Evolutionary conservation across 2,888 invertebrate genomes (phyloP).

Genomic region (Himalopsyche kuldschensis): DNA sequence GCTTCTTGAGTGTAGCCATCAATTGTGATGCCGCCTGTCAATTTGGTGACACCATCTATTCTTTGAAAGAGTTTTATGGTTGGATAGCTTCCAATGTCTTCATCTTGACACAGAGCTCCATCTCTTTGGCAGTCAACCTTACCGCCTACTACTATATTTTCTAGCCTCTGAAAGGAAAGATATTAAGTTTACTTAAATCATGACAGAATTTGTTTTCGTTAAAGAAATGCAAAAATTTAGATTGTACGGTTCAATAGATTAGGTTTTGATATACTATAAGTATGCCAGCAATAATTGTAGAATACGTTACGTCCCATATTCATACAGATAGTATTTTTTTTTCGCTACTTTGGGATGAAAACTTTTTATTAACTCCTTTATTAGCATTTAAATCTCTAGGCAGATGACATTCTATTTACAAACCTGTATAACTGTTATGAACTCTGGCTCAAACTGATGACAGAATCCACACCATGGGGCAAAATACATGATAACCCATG

Average conservation of each 20-base stretch:
- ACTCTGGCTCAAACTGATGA: constrained; percentile 68
- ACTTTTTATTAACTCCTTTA: too few relatives aligned
- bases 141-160: constrained; percentile 50
- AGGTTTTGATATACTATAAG: too few relatives aligned
- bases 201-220: too few relatives aligned
- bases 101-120: constrained; percentile 51
- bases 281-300: too few relatives aligned
- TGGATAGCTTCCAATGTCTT: constrained; percentile 52
- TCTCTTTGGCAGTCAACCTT: constrained; percentile 55
- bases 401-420: constrained; percentile 44
- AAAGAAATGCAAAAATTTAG: too few relatives aligned
- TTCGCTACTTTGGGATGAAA: too few relatives aligned
- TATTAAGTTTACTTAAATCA: too few relatives aligned
- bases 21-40: constrained; percentile 42
- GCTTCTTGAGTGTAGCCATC: constrained; percentile 27
- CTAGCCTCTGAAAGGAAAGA: constrained; percentile 46
- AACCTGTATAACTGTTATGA: constrained; percentile 64
- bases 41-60: constrained; percentile 29
- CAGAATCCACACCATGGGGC: constrained; percentile 71
- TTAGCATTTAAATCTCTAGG: neutral
- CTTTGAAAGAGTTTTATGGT: constrained; percentile 47
- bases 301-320: too few relatives aligned
- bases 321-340: too few relatives aligned
- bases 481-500: constrained; percentile 69
- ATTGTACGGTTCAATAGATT: too few relatives aligned